Percentiles rank a stretch among this genome's conserved stretches.
phyloP scores from a whole-genome alignment of 2,113 vertebrate genomes.

The Chroicocephalus ridibundus region DNA sequence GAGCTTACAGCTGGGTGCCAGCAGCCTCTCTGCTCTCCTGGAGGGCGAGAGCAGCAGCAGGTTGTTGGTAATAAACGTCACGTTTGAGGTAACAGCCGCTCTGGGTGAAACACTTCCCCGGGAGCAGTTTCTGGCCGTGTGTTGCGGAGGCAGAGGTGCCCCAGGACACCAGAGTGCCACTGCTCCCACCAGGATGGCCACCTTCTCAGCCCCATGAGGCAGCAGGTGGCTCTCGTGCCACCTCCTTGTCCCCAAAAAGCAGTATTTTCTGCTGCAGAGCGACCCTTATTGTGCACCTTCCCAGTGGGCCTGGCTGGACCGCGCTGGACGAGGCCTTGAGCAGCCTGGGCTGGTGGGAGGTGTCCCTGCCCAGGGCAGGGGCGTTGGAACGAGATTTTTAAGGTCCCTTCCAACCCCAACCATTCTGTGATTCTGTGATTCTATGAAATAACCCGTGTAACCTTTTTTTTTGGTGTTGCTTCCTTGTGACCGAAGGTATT shows the following conservation, averaged over 20 bases:
- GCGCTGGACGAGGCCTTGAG: too few species aligned
- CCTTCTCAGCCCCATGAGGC: accelerated
- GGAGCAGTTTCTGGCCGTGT: accelerated
- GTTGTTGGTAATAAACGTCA: accelerated
- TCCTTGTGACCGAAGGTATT: slow-evolving; percentile 4
- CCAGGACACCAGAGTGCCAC: not conserved
- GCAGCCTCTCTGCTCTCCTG: not conserved
- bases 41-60: not conserved
- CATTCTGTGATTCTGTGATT: too few species aligned
- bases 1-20: not conserved
- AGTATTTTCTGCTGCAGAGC: not conserved
- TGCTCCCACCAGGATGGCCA: accelerated
- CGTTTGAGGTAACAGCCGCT: not conserved
- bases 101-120: not conserved
- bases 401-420: too few species aligned
- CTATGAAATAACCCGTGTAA: not conserved
- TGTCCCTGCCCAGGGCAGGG: too few species aligned
- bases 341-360: too few species aligned
- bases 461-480: not conserved
- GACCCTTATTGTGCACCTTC: not conserved
- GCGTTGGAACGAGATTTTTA: too few species aligned
- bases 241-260: not conserved
- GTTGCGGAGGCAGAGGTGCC: not conserved
- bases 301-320: accelerated
- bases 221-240: not conserved